Percentiles rank a stretch among this genome's conserved stretches.
These are phyloP conservation scores for Mimas tiliae DNA, from an alignment of 2,888 invertebrate species.

Conservation along the genomic window DNA sequence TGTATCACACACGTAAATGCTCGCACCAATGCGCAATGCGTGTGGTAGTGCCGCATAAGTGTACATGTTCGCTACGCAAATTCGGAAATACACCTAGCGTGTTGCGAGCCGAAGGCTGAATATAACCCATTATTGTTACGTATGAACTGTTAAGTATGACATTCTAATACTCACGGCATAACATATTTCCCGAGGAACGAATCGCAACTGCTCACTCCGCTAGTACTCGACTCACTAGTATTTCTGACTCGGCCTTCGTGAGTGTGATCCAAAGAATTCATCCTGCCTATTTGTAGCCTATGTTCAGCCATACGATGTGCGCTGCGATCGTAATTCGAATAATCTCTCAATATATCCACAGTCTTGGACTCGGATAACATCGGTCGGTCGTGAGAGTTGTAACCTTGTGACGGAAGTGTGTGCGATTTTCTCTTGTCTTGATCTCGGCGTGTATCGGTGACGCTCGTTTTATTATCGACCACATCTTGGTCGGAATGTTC, in stretches of 20 bases:
- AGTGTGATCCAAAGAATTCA: slow-evolving; percentile 73
- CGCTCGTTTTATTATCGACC: slow-evolving; percentile 57
- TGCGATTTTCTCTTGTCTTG: slow-evolving; percentile 76
- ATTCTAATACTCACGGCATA: slow-evolving; percentile 81
- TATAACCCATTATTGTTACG: no score
- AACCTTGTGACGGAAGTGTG: slow-evolving; percentile 85
- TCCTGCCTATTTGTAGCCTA: slow-evolving; percentile 62
- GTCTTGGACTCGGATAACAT: slow-evolving; percentile 89
- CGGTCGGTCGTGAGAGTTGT: slow-evolving; percentile 86
- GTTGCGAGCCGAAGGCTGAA: no score
- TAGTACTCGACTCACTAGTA: slow-evolving; percentile 90
- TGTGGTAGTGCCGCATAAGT: no score
- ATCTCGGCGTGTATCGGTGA: slow-evolving; percentile 51
- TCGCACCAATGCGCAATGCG: no score
- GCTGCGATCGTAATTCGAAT: slow-evolving; percentile 64
- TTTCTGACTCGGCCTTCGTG: slow-evolving; percentile 77
- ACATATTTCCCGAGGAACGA: slow-evolving; percentile 87
- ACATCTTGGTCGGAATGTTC: slow-evolving; percentile 67
- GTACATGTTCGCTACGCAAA: no score
- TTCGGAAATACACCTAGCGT: no score
- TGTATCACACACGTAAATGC: no score
- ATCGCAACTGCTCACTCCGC: slow-evolving; percentile 93
- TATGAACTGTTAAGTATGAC: no score
- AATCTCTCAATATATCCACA: slow-evolving; percentile 84
- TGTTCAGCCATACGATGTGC: slow-evolving; percentile 59